phyloP scores from a whole-genome alignment of 2,113 vertebrate species.

The Dascyllus trimaculatus region DNA sequence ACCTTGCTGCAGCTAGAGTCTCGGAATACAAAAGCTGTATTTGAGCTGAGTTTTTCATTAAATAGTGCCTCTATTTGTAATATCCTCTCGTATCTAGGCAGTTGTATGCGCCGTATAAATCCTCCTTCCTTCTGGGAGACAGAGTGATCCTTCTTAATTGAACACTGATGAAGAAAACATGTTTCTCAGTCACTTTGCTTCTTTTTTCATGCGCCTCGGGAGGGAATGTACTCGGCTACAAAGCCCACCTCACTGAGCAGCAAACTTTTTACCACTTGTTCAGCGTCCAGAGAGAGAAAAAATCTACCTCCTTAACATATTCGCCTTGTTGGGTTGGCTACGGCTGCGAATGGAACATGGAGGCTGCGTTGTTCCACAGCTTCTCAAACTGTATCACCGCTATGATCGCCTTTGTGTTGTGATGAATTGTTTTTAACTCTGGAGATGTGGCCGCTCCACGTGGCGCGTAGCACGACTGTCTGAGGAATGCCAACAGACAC shows the following conservation, averaged over 20 bases:
- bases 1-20: slow-evolving; percentile 28
- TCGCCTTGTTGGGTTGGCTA: slow-evolving; percentile 29
- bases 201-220: slow-evolving; percentile 6
- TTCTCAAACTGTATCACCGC: slow-evolving; percentile 30
- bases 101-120: slow-evolving; percentile 32
- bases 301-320: slow-evolving; percentile 73
- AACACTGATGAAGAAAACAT: slow-evolving; percentile 26
- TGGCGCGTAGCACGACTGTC: background rate
- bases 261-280: slow-evolving; percentile 28
- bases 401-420: background rate
- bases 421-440: slow-evolving; percentile 1
- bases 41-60: slow-evolving; percentile 37
- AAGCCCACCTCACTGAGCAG: slow-evolving; percentile 29
- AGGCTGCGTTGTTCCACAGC: slow-evolving; percentile 23
- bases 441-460: slow-evolving; percentile 13
- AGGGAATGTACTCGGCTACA: background rate
- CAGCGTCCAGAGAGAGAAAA: slow-evolving; percentile 16
- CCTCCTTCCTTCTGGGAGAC: slow-evolving; percentile 14
- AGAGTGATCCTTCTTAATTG: slow-evolving; percentile 33
- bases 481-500: slow-evolving; percentile 2
- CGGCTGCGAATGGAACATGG: slow-evolving; percentile 10
- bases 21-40: slow-evolving; percentile 14
- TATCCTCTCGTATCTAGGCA: slow-evolving; percentile 43
- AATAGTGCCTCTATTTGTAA: slow-evolving; percentile 54
- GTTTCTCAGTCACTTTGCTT: slow-evolving; percentile 19